Conservation (phyloP, 1,140 invertebrate species). For the Cherax quadricarinatus region DNA sequence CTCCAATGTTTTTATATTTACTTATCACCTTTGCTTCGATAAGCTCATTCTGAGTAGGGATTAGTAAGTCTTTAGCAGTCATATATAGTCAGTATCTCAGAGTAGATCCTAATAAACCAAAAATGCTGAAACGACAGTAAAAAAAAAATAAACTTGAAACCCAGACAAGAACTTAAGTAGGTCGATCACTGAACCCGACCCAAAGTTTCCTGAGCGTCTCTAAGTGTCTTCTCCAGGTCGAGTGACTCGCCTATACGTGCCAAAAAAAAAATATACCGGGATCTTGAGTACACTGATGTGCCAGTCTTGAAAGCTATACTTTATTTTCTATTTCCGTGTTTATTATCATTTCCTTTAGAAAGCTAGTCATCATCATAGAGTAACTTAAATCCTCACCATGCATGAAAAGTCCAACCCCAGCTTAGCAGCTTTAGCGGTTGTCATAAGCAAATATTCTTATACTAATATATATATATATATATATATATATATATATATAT, state of each 20-base stretch:
- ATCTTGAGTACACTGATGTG: background rate
- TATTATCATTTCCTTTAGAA: background rate
- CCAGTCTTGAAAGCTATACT: background rate
- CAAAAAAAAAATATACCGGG: background rate
- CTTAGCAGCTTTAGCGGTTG: background rate
- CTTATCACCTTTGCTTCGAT: background rate
- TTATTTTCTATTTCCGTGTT: background rate
- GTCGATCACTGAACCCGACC: background rate
- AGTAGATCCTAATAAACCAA: no score
- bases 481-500: conserved; percentile 30
- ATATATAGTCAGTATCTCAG: no score
- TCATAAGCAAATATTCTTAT: conserved; percentile 15
- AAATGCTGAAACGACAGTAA: no score
- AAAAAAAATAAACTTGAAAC: background rate
- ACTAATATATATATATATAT: conserved; percentile 41
- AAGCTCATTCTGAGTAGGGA: background rate
- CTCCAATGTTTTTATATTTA: background rate
- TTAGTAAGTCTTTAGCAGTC: background rate
- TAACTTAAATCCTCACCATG: conserved; percentile 4
- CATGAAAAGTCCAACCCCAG: background rate
- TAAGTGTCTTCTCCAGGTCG: background rate
- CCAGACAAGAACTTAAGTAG: background rate
- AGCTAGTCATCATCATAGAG: background rate
- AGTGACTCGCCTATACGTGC: conserved; percentile 7
- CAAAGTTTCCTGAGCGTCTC: background rate